These are phyloP conservation scores for Rhynchopsitta pachyrhyncha DNA, from an alignment of 2,113 vertebrate genomes.

Conservation along the genomic window DNA sequence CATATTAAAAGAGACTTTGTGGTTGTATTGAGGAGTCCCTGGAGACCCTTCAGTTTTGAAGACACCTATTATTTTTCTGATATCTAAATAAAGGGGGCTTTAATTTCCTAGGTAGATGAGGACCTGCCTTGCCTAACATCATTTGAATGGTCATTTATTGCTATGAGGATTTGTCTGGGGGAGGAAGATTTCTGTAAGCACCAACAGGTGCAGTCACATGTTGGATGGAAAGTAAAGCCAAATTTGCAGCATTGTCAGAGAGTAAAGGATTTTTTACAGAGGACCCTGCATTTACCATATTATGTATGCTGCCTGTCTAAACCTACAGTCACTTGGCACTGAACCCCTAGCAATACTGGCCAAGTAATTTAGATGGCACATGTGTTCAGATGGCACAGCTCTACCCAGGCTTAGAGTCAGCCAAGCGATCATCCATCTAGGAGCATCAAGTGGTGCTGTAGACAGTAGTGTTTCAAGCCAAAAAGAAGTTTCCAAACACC, in stretches of 20 bases:
- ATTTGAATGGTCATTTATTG: slow-evolving; percentile 16
- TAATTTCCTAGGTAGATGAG: neutral
- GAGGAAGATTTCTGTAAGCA: neutral
- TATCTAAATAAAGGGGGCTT: neutral
- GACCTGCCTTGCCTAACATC: neutral
- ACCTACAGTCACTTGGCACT: slow-evolving; percentile 52
- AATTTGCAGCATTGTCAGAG: slow-evolving; percentile 40
- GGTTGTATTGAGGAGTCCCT: neutral
- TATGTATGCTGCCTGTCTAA: slow-evolving; percentile 68
- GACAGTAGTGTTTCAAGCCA: slow-evolving; percentile 16
- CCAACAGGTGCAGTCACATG: slow-evolving; percentile 38
- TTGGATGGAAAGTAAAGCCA: neutral
- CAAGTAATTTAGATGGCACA: slow-evolving; percentile 68
- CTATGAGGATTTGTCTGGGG: neutral
- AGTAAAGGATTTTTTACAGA: slow-evolving; percentile 2
- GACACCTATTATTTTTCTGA: neutral
- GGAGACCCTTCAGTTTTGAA: neutral
- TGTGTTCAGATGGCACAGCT: slow-evolving; percentile 66
- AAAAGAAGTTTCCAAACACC: slow-evolving; percentile 36
- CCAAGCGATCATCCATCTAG: slow-evolving; percentile 51
- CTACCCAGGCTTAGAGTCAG: slow-evolving; percentile 43
- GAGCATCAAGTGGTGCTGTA: slow-evolving; percentile 20
- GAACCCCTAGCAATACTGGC: neutral
- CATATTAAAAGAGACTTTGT: neutral
- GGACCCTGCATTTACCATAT: slow-evolving; percentile 26